Evolutionary conservation across 2,113 vertebrate species (phyloP), one percentile per base, ranked within the genome.

Genomic region (Rhipidura dahli): DNA sequence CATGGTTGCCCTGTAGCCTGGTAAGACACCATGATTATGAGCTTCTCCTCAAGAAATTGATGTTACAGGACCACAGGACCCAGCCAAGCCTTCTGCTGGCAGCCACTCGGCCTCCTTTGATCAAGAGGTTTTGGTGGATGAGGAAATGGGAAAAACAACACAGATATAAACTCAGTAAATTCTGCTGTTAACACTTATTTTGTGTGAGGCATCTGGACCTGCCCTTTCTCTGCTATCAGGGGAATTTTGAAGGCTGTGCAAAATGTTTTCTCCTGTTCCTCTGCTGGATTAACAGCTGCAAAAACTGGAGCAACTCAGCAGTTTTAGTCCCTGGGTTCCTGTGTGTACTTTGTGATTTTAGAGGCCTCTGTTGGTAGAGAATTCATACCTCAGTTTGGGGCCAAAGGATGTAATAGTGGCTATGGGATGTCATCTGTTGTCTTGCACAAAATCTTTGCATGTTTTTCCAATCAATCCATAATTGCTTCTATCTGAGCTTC

Each of bases 221-320:
- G 1, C 26, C 59, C 40, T 86, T 63, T 81, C 39, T 21, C 37
- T 53, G 1, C 22, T n/a, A 8, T 31, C 76, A 40, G 27, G 33
- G 45, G 79, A 90, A 31, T 68, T 90, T 47, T 37, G 71, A 73
- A 83, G 15, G 22, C 16, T 13, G 6, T 72, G 45, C 35, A 49
- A 75, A 92, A 51, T 53, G 23, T 83, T 86, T 83, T 69, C 68
- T 75, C n/a, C 56, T 31, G 17, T 26, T 86, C 22, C 24, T 88
- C 16, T 86, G 57, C 18, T 85, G 63, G 51, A 88, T 63, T 88
- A 68, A 85, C 40, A 92, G 73, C 70, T 76, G 33, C 39, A 90
- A 70, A 87, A 87, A 27, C 39, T 75, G 54, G 51, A 73, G 17
- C 39, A 61, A 35, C 42, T 40, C 26, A 69, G 31, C 5, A 75